Base-by-base conservation (phyloP, 2,113 vertebrate species). In the Andinoacara biseriatus region DNA sequence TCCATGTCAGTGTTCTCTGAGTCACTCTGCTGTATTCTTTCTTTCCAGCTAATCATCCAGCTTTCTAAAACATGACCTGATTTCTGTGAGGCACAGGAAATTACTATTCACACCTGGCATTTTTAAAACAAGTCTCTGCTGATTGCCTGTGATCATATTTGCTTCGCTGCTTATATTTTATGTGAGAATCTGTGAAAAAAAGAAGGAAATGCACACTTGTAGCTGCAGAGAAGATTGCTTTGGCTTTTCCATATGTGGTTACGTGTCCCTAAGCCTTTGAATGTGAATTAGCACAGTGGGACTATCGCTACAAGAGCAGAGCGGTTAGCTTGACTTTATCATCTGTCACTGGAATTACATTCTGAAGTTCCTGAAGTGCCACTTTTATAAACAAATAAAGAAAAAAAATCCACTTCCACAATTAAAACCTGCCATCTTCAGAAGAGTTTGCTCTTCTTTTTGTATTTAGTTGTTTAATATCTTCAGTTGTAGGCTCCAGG, bases 31-130 rank as follows among this genome's bases (percentile, higher is more conserved):
- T 20, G 54, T 59, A 77, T 72, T 57, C 78, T 60, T 74, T 82
- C 74, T 86, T 81, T 61, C 35, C 76, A 40, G 74, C 46, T 79
- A 65, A 84, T 78, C 24, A 56, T 78, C 33, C 31, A 78, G 69
- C 85, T 81, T 86, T 86, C 80, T 61, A 26, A 46, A 76, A 80
- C 76, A 40, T 43, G 84, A 84, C 80, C 81, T 79, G 76, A 1
- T 79, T 85, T 82, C 80, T 81, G 59, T 2, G 29, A 76, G 80
- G 74, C 75, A 46, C 35, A 62, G 58, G 40, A 85, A 78, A 78
- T 88, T 74, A 60, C 69, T 57, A 26, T 75, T 84, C 81, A 81
- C 59, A 84, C 88, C 88, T 81, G 57, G 65, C 57, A 26, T 58
- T 65, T 85, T 76, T 83, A 40, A 81, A 80, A 62, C 57, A 29